Evolutionary conservation across 2,797 vertebrate genomes (phyloP), one percentile per base, ranked within the genome.

Genomic region (Acropternis orthonyx): DNA sequence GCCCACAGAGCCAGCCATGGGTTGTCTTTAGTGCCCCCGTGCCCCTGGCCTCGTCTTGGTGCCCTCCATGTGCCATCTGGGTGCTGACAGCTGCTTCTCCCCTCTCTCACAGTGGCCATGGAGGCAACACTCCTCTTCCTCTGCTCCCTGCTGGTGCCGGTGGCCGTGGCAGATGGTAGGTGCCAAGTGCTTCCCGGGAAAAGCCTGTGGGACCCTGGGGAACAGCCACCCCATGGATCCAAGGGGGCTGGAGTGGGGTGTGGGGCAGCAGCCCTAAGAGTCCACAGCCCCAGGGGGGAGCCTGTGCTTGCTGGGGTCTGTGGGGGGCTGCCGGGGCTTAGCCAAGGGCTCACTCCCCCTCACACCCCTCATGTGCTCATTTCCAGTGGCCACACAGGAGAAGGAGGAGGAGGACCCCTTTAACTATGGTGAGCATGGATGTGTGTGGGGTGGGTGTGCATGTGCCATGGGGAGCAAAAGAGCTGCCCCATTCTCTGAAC

Each of bases 41-140:
- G 71, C 26, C 46, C 67, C 43, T 61, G 61, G 36, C 41, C 49
- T 37, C 4, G 1, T 18, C 4, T 5, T 6, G 2, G 48, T 54
- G 75, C 43, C 56, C 62, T 72, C 27, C 46, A 2, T 41, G 71
- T 15, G 52, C 32, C 2, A 0, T 3, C 37, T 3, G 4, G 26
- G 11, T 20, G 55, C 81, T 83, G 85, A 43, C 17, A n/a, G 7
- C 23, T 2, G 1, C 34, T 54, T 74, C 61, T 61, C 34, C 61
- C 68, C 51, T 91, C 62, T 71, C 84, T 80, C 7, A 0, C 98
- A 99, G 99, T 97, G 77, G 96, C 98, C 98, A 99, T 99, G 99
- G 99, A 99, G 98, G 98, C 98, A 63, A 96, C 71, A 96, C 97
- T 99, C 97, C 95, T 99, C 95, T 97, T 99, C 94, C 97, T 99